These are phyloP conservation scores for Margarornis squamiger DNA, from an alignment of 2,797 vertebrate genomes.

Conservation along the genomic window DNA sequence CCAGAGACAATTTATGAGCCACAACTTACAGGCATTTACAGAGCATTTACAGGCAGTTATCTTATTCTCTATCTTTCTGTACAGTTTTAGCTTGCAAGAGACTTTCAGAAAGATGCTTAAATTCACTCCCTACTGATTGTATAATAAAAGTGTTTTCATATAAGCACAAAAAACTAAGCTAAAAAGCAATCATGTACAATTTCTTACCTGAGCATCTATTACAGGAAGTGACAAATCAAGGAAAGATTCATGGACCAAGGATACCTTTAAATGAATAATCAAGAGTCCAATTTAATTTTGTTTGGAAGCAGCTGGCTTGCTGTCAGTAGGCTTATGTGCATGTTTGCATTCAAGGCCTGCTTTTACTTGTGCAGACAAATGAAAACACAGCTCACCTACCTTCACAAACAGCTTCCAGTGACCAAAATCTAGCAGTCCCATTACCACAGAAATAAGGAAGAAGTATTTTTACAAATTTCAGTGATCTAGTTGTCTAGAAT, in stretches of 20 bases:
- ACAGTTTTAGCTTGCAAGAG: background rate
- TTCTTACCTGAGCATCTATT: conserved; percentile 89
- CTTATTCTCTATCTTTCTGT: background rate
- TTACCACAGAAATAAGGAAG: background rate
- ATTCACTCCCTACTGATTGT: background rate
- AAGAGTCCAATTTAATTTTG: background rate
- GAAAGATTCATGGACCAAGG: conserved; percentile 93
- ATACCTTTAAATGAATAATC: conserved; percentile 82
- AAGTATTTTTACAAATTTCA: background rate
- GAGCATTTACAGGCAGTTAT: background rate
- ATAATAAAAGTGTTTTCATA: background rate
- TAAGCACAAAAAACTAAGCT: background rate
- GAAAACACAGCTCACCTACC: background rate
- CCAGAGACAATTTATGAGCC: background rate
- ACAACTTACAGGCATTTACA: background rate
- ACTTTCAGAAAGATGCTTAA: background rate
- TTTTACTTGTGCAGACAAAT: background rate
- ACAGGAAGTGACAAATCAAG: conserved; percentile 96
- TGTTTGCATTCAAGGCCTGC: background rate
- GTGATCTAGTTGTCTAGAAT: background rate
- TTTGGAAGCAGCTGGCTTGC: background rate
- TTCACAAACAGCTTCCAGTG: background rate
- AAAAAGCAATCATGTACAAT: background rate
- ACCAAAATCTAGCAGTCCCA: background rate
- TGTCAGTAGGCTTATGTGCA: background rate